A percentile compares a stretch with the other conserved stretches of the same genome.
phyloP scores from a whole-genome alignment of 2,113 vertebrate species.

The Tauraco erythrolophus region DNA sequence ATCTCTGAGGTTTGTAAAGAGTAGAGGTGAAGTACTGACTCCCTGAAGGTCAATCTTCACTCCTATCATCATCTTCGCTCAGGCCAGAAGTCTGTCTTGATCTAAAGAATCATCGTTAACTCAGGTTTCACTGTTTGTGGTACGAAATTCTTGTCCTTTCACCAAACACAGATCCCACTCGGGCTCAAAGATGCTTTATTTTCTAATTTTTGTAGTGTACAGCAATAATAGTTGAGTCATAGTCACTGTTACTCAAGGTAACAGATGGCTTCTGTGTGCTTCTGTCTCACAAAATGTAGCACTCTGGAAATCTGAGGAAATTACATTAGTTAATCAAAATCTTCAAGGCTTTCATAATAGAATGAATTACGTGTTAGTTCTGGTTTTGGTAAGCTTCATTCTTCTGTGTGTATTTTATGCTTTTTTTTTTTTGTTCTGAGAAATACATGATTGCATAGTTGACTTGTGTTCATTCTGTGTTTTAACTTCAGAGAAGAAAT shows the following conservation, averaged over 20 bases:
- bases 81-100: not conserved
- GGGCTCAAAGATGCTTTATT: not conserved
- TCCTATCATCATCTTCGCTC: not conserved
- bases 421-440: not conserved
- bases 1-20: not conserved
- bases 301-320: not conserved
- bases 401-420: not conserved
- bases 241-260: not conserved
- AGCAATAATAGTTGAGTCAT: not conserved
- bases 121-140: not conserved
- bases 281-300: not conserved
- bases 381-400: not conserved
- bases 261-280: not conserved
- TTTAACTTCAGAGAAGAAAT: constrained; percentile 59
- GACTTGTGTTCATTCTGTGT: not conserved
- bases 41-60: no score
- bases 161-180: not conserved
- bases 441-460: not conserved
- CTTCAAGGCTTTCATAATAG: not conserved
- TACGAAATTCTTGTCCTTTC: not conserved
- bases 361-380: not conserved
- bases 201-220: not conserved
- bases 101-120: not conserved
- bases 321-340: not conserved
- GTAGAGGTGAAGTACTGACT: not conserved